Evolutionary conservation across 1,140 invertebrate genomes (phyloP).

Genomic region (Reticulitermes speratus): DNA sequence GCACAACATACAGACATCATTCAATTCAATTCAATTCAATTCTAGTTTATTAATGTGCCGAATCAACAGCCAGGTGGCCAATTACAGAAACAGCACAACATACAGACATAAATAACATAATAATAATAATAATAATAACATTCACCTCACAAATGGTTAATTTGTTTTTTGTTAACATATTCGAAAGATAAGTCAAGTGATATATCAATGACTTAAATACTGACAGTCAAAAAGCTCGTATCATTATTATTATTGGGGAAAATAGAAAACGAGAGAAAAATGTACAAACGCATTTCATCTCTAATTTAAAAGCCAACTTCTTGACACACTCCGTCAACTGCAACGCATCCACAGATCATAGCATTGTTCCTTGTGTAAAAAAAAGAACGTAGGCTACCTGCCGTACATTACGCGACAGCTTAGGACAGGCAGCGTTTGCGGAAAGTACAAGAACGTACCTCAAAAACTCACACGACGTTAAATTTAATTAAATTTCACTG

Average conservation of each 20-base stretch:
- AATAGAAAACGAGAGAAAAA: neutral
- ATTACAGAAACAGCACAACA: too few species aligned
- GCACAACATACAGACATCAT: too few species aligned
- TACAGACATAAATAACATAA: too few species aligned
- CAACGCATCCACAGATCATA: neutral
- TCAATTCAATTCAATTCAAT: too few species aligned
- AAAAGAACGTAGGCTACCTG: neutral
- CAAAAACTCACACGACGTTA: neutral
- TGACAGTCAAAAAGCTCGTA: too few species aligned
- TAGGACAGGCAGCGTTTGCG: neutral
- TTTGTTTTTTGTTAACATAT: too few species aligned
- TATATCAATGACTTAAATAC: too few species aligned
- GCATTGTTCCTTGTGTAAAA: neutral
- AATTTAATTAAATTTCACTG: slow-evolving; percentile 18
- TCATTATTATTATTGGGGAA: neutral
- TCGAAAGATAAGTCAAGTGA: too few species aligned
- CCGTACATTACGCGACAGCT: neutral
- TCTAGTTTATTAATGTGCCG: too few species aligned
- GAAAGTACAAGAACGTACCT: neutral
- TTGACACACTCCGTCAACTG: neutral
- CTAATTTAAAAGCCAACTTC: neutral
- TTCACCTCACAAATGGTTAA: too few species aligned
- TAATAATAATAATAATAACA: too few species aligned
- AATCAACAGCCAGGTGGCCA: too few species aligned
- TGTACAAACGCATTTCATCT: neutral